Evolutionary conservation across 2,797 vertebrate species (phyloP).

Genomic region (Platalea minor): DNA sequence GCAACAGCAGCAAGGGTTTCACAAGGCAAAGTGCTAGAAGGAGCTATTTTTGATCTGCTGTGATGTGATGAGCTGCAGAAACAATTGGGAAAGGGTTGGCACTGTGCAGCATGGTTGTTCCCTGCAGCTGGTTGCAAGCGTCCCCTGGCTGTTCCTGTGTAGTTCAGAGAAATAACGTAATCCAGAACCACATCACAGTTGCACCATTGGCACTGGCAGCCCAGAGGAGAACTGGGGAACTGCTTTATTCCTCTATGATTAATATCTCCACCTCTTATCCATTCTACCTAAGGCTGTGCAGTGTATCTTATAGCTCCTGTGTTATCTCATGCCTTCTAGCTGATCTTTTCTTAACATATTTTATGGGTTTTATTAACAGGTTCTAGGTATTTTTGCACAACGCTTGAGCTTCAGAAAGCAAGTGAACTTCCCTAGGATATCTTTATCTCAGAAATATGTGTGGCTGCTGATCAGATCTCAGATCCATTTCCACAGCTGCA

Average conservation of each 20-base stretch:
- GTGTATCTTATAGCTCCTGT: neutral
- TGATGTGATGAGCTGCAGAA: neutral
- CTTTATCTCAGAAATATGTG: neutral
- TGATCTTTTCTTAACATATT: neutral
- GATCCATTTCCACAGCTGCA: conserved; percentile 25
- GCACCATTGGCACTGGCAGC: too few relatives aligned
- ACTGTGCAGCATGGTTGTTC: neutral
- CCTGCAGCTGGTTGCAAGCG: neutral
- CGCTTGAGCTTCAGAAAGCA: neutral
- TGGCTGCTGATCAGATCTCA: conserved; percentile 11
- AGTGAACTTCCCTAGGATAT: neutral
- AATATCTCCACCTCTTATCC: neutral
- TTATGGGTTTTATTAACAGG: neutral
- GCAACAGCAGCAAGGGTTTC: neutral
- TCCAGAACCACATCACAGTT: neutral
- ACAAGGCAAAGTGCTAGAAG: neutral
- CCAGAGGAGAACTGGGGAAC: neutral
- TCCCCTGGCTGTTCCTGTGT: neutral
- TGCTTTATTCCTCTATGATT: neutral
- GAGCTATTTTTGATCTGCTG: neutral
- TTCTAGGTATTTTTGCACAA: neutral
- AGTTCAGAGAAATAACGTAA: neutral
- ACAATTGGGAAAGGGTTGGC: neutral
- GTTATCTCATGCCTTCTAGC: neutral
- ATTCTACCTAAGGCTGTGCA: neutral